Percentiles rank a stretch among this genome's conserved stretches.
Evolutionary conservation across 1,140 invertebrate genomes (phyloP).

Genomic region (Proales similis): DNA sequence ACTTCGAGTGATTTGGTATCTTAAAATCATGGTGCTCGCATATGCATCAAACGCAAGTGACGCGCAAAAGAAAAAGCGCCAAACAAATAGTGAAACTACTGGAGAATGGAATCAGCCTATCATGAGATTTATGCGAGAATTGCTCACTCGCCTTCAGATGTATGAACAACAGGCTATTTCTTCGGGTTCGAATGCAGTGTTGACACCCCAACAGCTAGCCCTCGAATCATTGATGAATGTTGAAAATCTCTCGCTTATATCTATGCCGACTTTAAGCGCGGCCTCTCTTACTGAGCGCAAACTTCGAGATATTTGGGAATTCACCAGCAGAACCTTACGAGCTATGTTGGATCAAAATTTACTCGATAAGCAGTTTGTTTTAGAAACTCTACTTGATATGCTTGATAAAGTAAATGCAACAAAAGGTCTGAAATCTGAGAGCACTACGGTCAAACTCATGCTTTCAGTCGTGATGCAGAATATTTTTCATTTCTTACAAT

Average conservation of each 20-base stretch:
- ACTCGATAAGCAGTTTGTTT: slow-evolving; percentile 27
- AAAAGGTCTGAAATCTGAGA: too few relatives aligned
- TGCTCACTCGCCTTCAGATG: background rate
- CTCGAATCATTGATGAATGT: slow-evolving; percentile 34
- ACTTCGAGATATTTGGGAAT: slow-evolving; percentile 20
- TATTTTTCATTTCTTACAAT: slow-evolving; percentile 31
- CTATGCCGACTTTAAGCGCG: slow-evolving; percentile 12
- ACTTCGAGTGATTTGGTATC: slow-evolving; percentile 26
- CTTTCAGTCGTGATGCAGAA: too few relatives aligned
- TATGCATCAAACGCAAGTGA: slow-evolving; percentile 18
- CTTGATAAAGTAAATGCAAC: slow-evolving; percentile 11
- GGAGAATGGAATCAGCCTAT: slow-evolving; percentile 29
- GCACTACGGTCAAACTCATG: too few relatives aligned
- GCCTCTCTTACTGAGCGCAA: slow-evolving; percentile 26
- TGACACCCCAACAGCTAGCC: slow-evolving; percentile 2
- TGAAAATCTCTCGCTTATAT: slow-evolving; percentile 17
- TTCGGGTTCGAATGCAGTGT: too few relatives aligned
- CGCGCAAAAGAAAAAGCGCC: slow-evolving; percentile 29
- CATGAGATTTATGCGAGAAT: slow-evolving; percentile 7
- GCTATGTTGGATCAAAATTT: slow-evolving; percentile 38
- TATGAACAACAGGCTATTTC: slow-evolving; percentile 18
- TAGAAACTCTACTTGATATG: slow-evolving; percentile 23
- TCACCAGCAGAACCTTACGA: background rate
- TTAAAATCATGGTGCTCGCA: slow-evolving; percentile 35
- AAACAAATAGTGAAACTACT: slow-evolving; percentile 19